phyloP scores from a whole-genome alignment of 2,888 invertebrate genomes.

The Tricholauxania praeusta region DNA sequence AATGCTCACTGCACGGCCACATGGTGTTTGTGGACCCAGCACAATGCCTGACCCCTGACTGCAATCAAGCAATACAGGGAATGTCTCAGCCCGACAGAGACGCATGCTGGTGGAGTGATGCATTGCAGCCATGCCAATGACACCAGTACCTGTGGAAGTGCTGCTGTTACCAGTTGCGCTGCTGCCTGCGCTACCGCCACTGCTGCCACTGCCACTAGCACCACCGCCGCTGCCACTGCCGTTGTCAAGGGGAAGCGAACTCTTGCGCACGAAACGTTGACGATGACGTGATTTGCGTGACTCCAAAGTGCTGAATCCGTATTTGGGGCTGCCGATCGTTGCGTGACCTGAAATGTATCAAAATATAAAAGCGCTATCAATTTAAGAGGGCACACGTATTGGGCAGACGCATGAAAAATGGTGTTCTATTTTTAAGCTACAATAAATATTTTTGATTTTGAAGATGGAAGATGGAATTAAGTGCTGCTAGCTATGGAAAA shows the following conservation, averaged over 20 bases:
- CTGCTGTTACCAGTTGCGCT: conserved; percentile 68
- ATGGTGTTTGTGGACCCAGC: conserved; percentile 58
- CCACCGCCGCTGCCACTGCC: conserved; percentile 45
- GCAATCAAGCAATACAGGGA: conserved; percentile 67
- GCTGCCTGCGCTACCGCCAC: conserved; percentile 61
- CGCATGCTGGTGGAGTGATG: conserved; percentile 60
- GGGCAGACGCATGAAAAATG: conserved; percentile 13
- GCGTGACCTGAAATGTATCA: conserved; percentile 55
- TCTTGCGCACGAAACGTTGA: conserved; percentile 69
- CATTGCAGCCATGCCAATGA: conserved; percentile 45
- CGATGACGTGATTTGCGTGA: conserved; percentile 69
- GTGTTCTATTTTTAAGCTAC: conserved; percentile 37
- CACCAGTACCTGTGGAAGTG: conserved; percentile 65
- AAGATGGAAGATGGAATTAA: conserved; percentile 14
- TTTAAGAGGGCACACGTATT: not conserved
- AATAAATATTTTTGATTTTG: not conserved
- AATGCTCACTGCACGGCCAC: conserved; percentile 64
- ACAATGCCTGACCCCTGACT: conserved; percentile 67
- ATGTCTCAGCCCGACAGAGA: conserved; percentile 66
- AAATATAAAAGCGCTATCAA: not conserved
- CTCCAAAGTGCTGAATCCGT: conserved; percentile 72
- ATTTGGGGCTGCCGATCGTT: conserved; percentile 69
- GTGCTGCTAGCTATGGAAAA: conserved; percentile 15
- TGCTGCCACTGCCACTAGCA: conserved; percentile 42
- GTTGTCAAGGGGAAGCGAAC: conserved; percentile 68